phyloP scores from a whole-genome alignment of 1,140 invertebrate genomes.

The Anthonomus grandis region DNA sequence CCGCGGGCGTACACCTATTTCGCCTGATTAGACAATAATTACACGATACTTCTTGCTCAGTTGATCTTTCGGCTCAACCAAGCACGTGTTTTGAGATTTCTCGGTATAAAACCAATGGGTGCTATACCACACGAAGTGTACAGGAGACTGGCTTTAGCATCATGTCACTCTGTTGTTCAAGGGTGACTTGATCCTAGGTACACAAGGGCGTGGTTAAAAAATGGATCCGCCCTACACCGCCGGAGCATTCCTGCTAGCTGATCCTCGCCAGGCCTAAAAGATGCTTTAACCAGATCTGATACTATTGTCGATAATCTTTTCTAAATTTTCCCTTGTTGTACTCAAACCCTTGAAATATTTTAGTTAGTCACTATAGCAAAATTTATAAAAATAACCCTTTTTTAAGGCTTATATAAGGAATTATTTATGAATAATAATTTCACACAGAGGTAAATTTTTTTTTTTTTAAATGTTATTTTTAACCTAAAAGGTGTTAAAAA shows the following conservation, averaged over 20 bases:
- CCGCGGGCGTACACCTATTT: constrained; percentile 39
- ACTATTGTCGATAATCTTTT: constrained; percentile 5
- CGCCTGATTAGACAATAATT: constrained; percentile 43
- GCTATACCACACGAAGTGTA: constrained; percentile 44
- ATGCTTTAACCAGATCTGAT: constrained; percentile 18
- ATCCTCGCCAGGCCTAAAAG: constrained; percentile 13
- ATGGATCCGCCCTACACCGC: constrained; percentile 32
- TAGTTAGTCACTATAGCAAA: too few relatives aligned
- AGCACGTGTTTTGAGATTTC: constrained; percentile 36
- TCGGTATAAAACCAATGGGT: constrained; percentile 33
- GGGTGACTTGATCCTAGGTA: constrained; percentile 47
- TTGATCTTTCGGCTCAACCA: constrained; percentile 29
- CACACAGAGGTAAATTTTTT: too few relatives aligned
- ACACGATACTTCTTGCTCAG: constrained; percentile 34
- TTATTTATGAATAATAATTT: too few relatives aligned
- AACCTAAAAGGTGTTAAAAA: constrained; percentile 17
- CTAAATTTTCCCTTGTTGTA: too few relatives aligned
- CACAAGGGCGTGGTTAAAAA: constrained; percentile 30
- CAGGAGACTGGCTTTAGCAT: constrained; percentile 46
- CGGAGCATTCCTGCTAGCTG: background rate
- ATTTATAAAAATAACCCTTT: too few relatives aligned
- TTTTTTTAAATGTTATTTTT: too few relatives aligned
- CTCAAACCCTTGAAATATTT: too few relatives aligned
- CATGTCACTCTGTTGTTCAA: constrained; percentile 46
- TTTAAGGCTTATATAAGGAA: too few relatives aligned